These are phyloP conservation scores for Lophotriccus pileatus DNA, from an alignment of 2,797 vertebrate species.

Conservation along the genomic window DNA sequence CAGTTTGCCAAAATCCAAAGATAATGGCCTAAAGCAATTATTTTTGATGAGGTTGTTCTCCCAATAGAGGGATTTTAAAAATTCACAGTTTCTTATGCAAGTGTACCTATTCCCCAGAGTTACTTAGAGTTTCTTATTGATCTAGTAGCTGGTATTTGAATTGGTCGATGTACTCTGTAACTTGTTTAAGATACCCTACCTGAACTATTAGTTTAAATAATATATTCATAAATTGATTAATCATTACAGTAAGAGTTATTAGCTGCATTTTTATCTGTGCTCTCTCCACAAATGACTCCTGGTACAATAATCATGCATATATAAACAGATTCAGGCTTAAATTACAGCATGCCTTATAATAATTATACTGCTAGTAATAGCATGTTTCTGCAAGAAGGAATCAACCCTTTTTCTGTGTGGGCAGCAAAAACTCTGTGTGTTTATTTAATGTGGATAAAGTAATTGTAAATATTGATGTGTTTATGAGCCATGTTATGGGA, in stretches of 20 bases:
- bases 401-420: conserved; percentile 26
- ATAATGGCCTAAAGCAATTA: conserved; percentile 19
- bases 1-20: conserved; percentile 18
- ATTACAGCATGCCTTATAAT: conserved; percentile 39
- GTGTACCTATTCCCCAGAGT: conserved; percentile 81
- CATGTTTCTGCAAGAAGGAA: conserved; percentile 25
- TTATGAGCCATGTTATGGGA: neutral
- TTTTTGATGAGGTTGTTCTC: conserved; percentile 35
- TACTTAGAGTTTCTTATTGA: conserved; percentile 92
- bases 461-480: conserved; percentile 4
- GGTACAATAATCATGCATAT: conserved; percentile 69
- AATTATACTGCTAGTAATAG: conserved; percentile 22
- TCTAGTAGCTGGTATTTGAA: conserved; percentile 88
- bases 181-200: conserved; percentile 91
- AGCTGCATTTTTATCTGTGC: conserved; percentile 87
- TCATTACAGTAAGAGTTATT: conserved; percentile 95
- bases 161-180: conserved; percentile 91
- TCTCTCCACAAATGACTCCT: conserved; percentile 72
- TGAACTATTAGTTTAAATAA: conserved; percentile 96
- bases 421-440: neutral
- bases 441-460: conserved; percentile 8
- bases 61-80: conserved; percentile 43
- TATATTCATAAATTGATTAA: conserved; percentile 98
- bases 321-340: conserved; percentile 71
- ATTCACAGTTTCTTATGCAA: conserved; percentile 73